Conservation (phyloP, 2,113 vertebrate species). For the Microcebus ravelobensis region DNA sequence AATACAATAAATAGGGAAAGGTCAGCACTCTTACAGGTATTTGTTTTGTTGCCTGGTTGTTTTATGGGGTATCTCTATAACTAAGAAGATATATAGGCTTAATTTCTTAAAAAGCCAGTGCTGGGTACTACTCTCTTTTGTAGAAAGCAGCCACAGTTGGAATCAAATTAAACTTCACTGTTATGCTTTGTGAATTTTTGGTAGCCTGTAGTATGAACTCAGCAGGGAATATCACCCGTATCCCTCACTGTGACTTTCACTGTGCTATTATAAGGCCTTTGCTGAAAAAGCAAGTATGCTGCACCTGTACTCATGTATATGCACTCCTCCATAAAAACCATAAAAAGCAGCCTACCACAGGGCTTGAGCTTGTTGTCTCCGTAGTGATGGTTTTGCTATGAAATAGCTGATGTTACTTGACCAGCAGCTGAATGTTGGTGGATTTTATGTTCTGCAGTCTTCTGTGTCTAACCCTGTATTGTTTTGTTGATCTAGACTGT, state of each 20-base stretch:
- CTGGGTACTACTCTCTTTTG: background rate
- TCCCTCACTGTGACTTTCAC: background rate
- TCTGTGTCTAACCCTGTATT: slow-evolving; percentile 63
- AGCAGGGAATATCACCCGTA: slow-evolving; percentile 2
- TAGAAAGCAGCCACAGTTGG: slow-evolving; percentile 45
- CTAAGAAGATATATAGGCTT: slow-evolving; percentile 48
- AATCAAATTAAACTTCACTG: slow-evolving; percentile 44
- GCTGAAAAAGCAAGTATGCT: slow-evolving; percentile 19
- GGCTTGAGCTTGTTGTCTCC: background rate
- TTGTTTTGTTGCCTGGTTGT: slow-evolving; percentile 65
- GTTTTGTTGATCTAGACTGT: slow-evolving; percentile 86
- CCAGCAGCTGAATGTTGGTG: background rate
- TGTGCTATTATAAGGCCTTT: background rate
- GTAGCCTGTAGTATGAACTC: slow-evolving; percentile 10
- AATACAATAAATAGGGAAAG: slow-evolving; percentile 39
- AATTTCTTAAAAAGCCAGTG: slow-evolving; percentile 65
- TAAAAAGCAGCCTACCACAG: background rate
- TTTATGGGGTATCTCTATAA: slow-evolving; percentile 66
- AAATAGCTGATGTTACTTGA: slow-evolving; percentile 11
- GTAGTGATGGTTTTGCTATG: background rate
- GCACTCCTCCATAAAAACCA: background rate
- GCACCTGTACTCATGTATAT: background rate
- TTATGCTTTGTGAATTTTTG: slow-evolving; percentile 54
- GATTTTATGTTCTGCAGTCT: slow-evolving; percentile 22
- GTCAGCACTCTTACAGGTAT: slow-evolving; percentile 51